These are phyloP conservation scores for Scolanthus callimorphus DNA, from an alignment of 92 coral and sea anemone genomes.

Conservation along the genomic window DNA sequence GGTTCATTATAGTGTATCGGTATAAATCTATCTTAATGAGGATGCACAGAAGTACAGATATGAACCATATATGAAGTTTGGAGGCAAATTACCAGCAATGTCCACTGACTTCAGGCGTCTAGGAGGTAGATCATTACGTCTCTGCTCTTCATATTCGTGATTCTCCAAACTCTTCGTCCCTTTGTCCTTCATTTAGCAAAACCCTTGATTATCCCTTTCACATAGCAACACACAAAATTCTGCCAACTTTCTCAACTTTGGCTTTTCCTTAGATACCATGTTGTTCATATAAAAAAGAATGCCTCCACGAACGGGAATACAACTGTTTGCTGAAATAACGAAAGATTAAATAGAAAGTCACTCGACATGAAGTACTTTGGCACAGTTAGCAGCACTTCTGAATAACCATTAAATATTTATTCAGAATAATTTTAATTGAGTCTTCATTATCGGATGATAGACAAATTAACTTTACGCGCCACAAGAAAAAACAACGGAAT, in stretches of 20 bases:
- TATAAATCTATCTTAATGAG: too few species aligned
- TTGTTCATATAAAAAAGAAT: too few species aligned
- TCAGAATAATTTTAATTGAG: too few species aligned
- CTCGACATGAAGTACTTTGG: too few species aligned
- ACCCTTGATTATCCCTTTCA: not conserved
- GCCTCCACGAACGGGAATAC: too few species aligned
- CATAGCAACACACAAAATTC: not conserved
- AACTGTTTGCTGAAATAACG: too few species aligned
- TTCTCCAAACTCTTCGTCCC: conserved; percentile 9
- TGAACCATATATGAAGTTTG: too few species aligned
- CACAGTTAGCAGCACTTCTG: too few species aligned
- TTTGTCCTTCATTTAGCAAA: conserved; percentile 26
- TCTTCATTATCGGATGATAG: not conserved
- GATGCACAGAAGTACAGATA: too few species aligned
- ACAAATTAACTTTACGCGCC: not conserved
- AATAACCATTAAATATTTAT: not conserved
- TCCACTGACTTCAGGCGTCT: conserved; percentile 34
- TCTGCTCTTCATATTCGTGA: conserved; percentile 11
- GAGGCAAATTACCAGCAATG: conserved; percentile 37
- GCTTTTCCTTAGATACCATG: too few species aligned
- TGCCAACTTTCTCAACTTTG: not conserved
- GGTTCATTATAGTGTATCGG: too few species aligned
- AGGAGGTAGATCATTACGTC: conserved; percentile 2
- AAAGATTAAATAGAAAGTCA: too few species aligned
- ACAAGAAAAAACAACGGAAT: not conserved